Conservation (phyloP, 2,797 vertebrate genomes). For the Esox lucius region DNA sequence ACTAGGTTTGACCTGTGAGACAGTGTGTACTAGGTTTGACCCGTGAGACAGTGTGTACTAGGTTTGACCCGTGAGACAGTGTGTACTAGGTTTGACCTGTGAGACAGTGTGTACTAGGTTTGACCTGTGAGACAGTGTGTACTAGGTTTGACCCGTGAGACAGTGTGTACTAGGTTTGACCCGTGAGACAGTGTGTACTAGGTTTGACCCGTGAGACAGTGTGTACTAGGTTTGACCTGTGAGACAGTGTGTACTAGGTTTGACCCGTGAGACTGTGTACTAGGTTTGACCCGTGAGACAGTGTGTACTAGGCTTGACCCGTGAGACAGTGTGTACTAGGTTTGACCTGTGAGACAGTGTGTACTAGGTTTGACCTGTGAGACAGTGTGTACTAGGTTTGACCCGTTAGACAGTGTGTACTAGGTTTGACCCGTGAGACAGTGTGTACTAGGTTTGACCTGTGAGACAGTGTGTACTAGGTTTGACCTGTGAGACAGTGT, state of each 20-base stretch:
- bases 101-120: not conserved
- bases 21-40: not conserved
- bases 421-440: not conserved
- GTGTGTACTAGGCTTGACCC: not conserved
- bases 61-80: not conserved
- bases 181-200: not conserved
- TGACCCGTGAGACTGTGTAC: too few relatives aligned
- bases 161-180: not conserved
- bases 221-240: not conserved
- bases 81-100: not conserved
- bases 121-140: not conserved
- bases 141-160: not conserved
- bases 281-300: not conserved
- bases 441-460: not conserved
- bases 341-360: not conserved
- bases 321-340: not conserved
- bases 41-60: not conserved
- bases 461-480: not conserved
- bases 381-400: not conserved
- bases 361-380: not conserved
- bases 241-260: not conserved
- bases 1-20: not conserved
- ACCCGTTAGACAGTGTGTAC: too few relatives aligned
- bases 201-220: not conserved
- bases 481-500: not conserved